Base-by-base conservation (phyloP, 92 coral and sea anemone genomes). In the Pocillopora meandrina region DNA sequence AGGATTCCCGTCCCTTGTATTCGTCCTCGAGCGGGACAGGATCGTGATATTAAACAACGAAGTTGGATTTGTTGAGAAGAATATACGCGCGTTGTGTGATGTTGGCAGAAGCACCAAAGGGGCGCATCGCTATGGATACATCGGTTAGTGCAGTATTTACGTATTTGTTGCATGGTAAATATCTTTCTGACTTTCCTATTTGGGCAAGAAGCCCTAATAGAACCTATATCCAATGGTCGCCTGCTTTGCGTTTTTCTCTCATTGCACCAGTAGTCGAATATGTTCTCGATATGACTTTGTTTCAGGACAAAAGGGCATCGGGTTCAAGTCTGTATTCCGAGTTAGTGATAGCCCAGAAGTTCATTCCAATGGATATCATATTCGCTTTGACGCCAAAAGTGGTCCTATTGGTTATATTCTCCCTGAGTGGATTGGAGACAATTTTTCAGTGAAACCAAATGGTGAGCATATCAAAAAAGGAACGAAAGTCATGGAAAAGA, bases 91-190 rank as follows among this genome's bases (percentile, higher is more conserved):
- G 20, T 64, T 95, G 78, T 95, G 98, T 84, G 95, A 95, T 72
- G 98, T 95, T 13, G 98, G 98, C 74, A 90, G 90, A 26, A 95
- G 98, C 57, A 95, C 98, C 19, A 95, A 95, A 74, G 98, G 98
- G 74, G 93, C 92, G 59, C 95, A 95, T 70, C 97, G 96, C 35
- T 95, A 91, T 84, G 97, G 98, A 23, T 95, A 95, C 76, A 95
- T 95, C 59, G 98, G 98, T 95, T 61, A 59, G 95, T 82, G 8
- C 52, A 42, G 52, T 7, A 61, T 18, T 10, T 33, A 17, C 3
- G 4, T 0, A 11, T 13, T 61, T 72, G 26, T 49, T 72, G 36
- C 2, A 4, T 8, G 5, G 31, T 35, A 16, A 65, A 1, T 18
- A 1, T 16, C 15, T 34, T 56, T 61, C 26, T 42, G 8, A 3